Evolutionary conservation across 2,888 invertebrate species (phyloP).

Genomic region (Eupithecia pulchellata): DNA sequence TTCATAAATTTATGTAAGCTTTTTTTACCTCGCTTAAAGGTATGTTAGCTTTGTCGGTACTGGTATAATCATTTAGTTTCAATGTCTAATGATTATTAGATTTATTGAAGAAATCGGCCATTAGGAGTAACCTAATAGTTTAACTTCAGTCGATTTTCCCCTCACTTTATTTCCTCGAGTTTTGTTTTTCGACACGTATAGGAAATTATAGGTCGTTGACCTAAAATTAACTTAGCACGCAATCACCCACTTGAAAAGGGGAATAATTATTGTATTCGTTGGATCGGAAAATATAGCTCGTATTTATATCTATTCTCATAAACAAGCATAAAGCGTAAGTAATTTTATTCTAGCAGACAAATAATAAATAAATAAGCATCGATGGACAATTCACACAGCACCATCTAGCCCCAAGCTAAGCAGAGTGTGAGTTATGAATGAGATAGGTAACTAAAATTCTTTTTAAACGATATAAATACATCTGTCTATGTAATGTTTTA

Average conservation of each 20-base stretch:
- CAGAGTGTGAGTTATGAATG: not conserved
- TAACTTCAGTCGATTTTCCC: not conserved
- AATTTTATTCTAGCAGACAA: not conserved
- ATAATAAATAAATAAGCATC: not conserved
- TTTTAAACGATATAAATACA: too few species aligned
- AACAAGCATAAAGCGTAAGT: not conserved
- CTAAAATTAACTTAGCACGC: conserved; percentile 52
- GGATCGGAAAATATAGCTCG: conserved; percentile 11
- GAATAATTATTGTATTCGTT: conserved; percentile 41
- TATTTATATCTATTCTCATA: conserved; percentile 7
- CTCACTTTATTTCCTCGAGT: conserved; percentile 21
- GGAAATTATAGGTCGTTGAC: conserved; percentile 50
- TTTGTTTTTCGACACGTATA: conserved; percentile 41
- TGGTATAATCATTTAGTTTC: not conserved
- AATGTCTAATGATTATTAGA: not conserved
- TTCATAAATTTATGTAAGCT: not conserved
- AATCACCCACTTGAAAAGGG: conserved; percentile 48
- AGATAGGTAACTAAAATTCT: not conserved
- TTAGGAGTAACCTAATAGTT: not conserved
- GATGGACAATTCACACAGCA: not conserved
- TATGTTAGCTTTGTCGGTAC: not conserved
- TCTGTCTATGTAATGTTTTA: too few species aligned
- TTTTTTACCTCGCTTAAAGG: not conserved
- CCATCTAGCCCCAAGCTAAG: not conserved
- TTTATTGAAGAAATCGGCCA: not conserved